phyloP scores from a whole-genome alignment of 2,113 vertebrate genomes.

The Haemorhous mexicanus region DNA sequence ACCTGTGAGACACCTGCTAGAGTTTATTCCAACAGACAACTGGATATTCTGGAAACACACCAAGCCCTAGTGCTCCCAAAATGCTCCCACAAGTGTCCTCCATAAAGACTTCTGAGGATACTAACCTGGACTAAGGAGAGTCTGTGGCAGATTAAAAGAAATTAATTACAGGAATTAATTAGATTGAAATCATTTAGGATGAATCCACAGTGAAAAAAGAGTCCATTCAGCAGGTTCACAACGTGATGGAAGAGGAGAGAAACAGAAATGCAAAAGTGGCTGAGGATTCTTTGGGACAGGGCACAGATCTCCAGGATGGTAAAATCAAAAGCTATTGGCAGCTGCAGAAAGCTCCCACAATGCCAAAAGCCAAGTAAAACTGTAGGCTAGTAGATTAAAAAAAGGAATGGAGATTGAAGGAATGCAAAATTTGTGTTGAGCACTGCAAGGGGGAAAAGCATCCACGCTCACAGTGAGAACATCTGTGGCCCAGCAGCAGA shows the following conservation, averaged over 20 bases:
- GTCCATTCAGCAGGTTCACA: not conserved
- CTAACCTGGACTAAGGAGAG: not conserved
- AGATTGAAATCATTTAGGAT: not conserved
- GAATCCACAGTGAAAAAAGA: not conserved
- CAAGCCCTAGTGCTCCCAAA: not conserved
- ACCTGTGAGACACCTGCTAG: not conserved
- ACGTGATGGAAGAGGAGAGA: not conserved
- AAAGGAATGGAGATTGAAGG: not conserved
- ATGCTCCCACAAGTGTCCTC: too few species aligned
- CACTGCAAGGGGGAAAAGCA: not conserved
- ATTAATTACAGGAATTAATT: not conserved
- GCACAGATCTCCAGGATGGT: not conserved
- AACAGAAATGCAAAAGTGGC: accelerated
- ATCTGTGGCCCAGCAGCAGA: not conserved
- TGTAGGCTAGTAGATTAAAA: not conserved
- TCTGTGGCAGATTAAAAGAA: not conserved
- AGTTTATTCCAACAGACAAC: not conserved
- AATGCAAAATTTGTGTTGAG: not conserved
- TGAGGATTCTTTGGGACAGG: not conserved
- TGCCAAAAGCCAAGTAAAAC: not conserved
- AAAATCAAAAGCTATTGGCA: not conserved
- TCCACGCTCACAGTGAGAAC: accelerated
- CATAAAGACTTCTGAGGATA: not conserved
- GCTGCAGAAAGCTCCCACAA: not conserved
- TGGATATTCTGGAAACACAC: not conserved